Base-by-base conservation (phyloP, 2,888 invertebrate species). In the Gymnocheta viridis region DNA sequence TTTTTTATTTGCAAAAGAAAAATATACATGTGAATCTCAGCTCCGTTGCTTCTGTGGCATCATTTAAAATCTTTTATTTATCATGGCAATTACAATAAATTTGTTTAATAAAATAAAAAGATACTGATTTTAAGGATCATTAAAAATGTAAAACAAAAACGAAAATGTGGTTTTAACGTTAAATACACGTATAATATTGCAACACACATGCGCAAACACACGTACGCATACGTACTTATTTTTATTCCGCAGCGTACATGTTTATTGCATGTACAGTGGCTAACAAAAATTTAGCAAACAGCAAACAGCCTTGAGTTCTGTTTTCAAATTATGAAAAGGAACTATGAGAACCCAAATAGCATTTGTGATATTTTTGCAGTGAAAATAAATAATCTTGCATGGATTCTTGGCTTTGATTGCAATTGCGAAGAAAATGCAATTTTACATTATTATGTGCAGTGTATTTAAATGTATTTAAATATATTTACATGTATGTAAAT, bases 81-180 rank as follows among this genome's bases (percentile, higher is more conserved):
- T 84, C 72, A 70, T 77, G 84, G 70, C 80, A 81, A 77, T 84
- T 77, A 73, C 72, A 77, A 81, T 84, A 84, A 84, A 81, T 81
- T 84, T 84, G 72, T 84, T 84, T 38, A 84, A 84, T 81, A 81
- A 82, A 82, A 82, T 78, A 70, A 77, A 74, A 74, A 79, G 49
- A 83, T 83, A 79, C 49, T 58, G 67, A 70, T 79, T 83, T 83
- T 74, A 83, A 83, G 74, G 82, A 83, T 79, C 74, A 79, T 83
- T 83, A 79, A 70, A 83, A 74, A 83, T 83, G 79, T 62, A 76
- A 83, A 69, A 74, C 64, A 79, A 70, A 74, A 76, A 79, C 74
- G 64, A 70, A 79, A 83, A 74, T 83, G 79, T 79, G 82, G 79
- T 74, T 82, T 64, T 49, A 70, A 79, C 69, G 29, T 74, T 79